phyloP scores from a whole-genome alignment of 2,888 invertebrate species.

The Polymixis flavicincta region DNA sequence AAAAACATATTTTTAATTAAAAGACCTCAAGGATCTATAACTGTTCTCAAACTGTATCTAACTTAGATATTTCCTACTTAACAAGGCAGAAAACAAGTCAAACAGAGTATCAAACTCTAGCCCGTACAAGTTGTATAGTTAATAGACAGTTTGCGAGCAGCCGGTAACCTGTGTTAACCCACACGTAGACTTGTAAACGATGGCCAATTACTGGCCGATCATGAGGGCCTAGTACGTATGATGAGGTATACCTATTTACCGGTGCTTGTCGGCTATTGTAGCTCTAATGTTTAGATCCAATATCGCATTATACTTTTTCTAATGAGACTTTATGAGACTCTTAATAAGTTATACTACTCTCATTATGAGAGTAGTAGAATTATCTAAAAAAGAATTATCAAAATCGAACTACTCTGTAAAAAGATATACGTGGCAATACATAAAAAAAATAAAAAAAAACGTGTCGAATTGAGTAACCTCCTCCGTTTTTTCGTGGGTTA shows the following conservation, averaged over 20 bases:
- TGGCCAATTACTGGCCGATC: slow-evolving; percentile 37
- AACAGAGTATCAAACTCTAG: slow-evolving; percentile 26
- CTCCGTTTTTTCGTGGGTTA: no score
- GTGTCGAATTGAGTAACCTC: no score
- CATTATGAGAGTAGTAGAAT: neutral
- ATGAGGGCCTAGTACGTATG: slow-evolving; percentile 9
- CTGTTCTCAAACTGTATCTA: slow-evolving; percentile 8
- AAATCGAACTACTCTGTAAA: no score
- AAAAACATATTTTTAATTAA: neutral
- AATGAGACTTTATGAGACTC: no score
- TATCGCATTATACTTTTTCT: neutral
- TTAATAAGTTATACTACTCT: no score
- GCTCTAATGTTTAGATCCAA: neutral
- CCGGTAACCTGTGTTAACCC: slow-evolving; percentile 29
- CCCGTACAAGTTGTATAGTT: slow-evolving; percentile 21
- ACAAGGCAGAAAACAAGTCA: slow-evolving; percentile 20
- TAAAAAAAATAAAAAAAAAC: no score
- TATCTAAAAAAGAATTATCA: no score
- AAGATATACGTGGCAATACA: no score
- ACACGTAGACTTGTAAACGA: slow-evolving; percentile 34
- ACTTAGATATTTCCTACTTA: slow-evolving; percentile 18
- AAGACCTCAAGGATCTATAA: neutral
- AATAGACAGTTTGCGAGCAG: slow-evolving; percentile 32
- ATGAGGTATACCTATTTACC: slow-evolving; percentile 11
- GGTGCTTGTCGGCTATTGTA: neutral